Conservation (phyloP, 92 coral and sea anemone genomes). For the Phymanthus crucifer region DNA sequence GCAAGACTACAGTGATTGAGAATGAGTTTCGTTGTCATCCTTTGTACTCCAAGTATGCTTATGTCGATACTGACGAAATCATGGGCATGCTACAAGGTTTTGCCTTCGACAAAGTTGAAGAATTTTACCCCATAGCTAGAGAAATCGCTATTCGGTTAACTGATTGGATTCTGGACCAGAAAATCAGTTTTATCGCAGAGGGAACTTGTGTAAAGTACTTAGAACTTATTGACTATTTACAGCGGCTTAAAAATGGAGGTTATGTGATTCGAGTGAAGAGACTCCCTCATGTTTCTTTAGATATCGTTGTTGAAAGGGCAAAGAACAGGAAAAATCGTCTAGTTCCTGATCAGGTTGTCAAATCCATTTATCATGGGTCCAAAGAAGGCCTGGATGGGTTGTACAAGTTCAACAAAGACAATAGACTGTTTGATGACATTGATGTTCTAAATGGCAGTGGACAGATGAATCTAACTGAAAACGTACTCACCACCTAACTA, state of each 20-base stretch:
- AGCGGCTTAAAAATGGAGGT: conserved; percentile 79
- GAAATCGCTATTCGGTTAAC: conserved; percentile 87
- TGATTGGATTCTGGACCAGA: conserved; percentile 95
- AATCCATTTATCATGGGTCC: conserved; percentile 71
- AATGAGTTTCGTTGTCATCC: conserved; percentile 79
- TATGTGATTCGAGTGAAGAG: conserved; percentile 79
- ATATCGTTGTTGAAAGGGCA: conserved; percentile 68
- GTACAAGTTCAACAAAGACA: conserved; percentile 65
- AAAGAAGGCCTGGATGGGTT: conserved; percentile 69
- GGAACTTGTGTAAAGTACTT: conserved; percentile 92
- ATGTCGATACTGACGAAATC: conserved; percentile 94
- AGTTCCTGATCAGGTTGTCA: conserved; percentile 84
- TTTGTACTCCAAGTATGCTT: conserved; percentile 76
- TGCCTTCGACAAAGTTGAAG: conserved; percentile 84
- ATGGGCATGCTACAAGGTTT: conserved; percentile 91
- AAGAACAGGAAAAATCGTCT: conserved; percentile 78
- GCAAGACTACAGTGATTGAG: conserved; percentile 88
- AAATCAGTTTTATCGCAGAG: conserved; percentile 93
- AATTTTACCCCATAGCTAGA: conserved; percentile 89
- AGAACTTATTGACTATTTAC: conserved; percentile 89
- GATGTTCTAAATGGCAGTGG: conserved; percentile 31
- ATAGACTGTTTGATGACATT: conserved; percentile 69
- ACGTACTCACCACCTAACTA: neutral
- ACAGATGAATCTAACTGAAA: neutral
- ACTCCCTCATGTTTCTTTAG: conserved; percentile 65